These are phyloP conservation scores for Eriosoma lanigerum DNA, from an alignment of 1,140 invertebrate genomes.

Conservation along the genomic window DNA sequence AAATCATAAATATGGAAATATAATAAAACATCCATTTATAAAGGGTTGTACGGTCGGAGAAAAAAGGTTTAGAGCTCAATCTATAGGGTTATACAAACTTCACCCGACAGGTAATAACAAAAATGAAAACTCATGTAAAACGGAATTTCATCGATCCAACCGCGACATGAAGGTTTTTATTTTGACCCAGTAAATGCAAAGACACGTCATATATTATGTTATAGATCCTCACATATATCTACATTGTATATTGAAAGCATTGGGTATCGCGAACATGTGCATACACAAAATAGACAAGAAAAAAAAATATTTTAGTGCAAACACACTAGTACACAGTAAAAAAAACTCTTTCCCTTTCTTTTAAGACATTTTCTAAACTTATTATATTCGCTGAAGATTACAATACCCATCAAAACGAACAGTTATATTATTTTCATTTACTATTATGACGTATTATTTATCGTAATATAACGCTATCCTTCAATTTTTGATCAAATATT, in stretches of 20 bases:
- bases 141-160: constrained; percentile 7
- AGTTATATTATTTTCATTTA: no score
- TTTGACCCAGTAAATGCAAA: constrained; percentile 25
- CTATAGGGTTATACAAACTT: neutral
- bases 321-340: no score
- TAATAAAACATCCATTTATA: neutral
- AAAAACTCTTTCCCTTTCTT: no score
- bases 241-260: neutral
- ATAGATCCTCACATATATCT: neutral
- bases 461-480: no score
- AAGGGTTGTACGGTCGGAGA: neutral
- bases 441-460: no score
- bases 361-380: no score
- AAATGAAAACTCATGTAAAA: neutral
- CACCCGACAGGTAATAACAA: neutral
- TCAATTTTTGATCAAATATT: no score
- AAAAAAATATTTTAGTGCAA: no score
- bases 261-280: neutral
- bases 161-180: neutral
- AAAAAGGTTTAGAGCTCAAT: neutral
- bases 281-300: neutral
- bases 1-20: neutral
- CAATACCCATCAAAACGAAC: no score
- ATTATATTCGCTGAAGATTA: no score
- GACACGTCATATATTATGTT: neutral